phyloP scores from a whole-genome alignment of 2,797 vertebrate species.

The Xiphorhynchus erythropygius region DNA sequence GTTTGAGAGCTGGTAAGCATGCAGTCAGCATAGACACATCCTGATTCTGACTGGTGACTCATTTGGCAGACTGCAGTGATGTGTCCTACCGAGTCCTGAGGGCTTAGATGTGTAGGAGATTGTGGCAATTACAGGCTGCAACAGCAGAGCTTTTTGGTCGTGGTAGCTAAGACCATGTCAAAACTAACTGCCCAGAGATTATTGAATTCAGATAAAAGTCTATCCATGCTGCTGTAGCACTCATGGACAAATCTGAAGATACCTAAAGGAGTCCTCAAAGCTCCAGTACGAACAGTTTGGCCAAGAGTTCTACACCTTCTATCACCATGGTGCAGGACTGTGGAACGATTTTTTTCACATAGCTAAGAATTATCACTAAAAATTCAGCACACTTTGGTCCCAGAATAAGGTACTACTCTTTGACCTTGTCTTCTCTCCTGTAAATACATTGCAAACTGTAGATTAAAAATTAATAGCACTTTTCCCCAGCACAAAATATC shows the following conservation, averaged over 20 bases:
- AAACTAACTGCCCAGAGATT: not conserved
- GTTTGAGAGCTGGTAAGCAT: not conserved
- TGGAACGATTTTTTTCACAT: not conserved
- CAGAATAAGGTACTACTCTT: not conserved
- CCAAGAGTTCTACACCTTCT: not conserved
- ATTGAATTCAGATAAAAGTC: not conserved
- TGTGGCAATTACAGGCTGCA: not conserved
- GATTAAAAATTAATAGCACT: conserved; percentile 7
- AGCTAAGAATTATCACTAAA: not conserved
- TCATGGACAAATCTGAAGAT: not conserved
- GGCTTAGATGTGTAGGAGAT: not conserved
- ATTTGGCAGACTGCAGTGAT: not conserved
- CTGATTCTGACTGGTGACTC: not conserved
- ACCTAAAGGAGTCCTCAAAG: not conserved
- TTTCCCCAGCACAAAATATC: not conserved
- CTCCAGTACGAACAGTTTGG: not conserved
- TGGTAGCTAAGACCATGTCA: not conserved
- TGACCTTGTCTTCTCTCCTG: not conserved
- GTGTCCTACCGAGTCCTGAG: not conserved
- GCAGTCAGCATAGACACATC: not conserved
- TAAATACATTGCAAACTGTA: not conserved
- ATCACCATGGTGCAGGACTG: not conserved
- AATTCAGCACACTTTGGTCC: not conserved
- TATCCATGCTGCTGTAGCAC: accelerated
- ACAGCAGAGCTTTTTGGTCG: not conserved